These are phyloP conservation scores for Cydia fagiglandana DNA, from an alignment of 1,140 invertebrate species.

Conservation along the genomic window DNA sequence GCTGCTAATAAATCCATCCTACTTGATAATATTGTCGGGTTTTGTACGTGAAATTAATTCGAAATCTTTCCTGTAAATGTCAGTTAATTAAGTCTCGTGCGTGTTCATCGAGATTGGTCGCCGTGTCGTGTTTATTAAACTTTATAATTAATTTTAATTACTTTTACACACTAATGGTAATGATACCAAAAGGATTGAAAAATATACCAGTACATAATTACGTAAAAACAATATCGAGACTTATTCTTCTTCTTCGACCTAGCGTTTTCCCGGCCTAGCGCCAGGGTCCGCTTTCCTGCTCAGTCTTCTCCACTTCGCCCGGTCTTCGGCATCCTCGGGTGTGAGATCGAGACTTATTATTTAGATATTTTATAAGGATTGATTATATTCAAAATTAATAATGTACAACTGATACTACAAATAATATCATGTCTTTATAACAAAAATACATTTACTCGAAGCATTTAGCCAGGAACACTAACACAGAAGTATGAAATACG, in stretches of 20 bases:
- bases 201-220: too few species aligned
- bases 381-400: too few species aligned
- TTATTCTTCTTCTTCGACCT: too few species aligned
- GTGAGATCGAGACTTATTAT: too few species aligned
- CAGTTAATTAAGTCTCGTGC: constrained; percentile 56
- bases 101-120: constrained; percentile 14
- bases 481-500: neutral
- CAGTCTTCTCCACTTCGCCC: too few species aligned
- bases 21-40: constrained; percentile 57
- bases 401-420: too few species aligned
- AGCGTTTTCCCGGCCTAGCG: too few species aligned
- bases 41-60: constrained; percentile 66
- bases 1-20: constrained; percentile 64
- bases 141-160: constrained; percentile 11
- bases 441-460: neutral
- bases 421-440: too few species aligned
- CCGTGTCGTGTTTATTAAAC: neutral
- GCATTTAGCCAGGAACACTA: neutral
- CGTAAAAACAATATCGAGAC: too few species aligned
- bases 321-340: too few species aligned
- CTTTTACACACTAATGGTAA: neutral
- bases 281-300: too few species aligned
- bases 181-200: neutral
- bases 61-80: constrained; percentile 62
- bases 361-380: too few species aligned